Base-by-base conservation (phyloP, 2,797 vertebrate species). In the Muscicapa striata region DNA sequence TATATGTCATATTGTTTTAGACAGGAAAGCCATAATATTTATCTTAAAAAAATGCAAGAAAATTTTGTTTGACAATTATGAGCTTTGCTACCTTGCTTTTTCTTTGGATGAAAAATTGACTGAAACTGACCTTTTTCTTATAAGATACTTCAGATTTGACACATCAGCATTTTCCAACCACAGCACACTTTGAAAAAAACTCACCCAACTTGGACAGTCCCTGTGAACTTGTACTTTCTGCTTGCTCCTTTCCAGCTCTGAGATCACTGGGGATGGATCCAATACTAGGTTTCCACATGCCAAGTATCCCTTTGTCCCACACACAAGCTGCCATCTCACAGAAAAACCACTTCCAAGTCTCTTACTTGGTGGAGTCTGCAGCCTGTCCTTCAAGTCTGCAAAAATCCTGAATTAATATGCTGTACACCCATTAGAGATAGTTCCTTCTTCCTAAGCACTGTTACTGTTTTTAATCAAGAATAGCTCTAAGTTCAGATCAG, bases 111-210 rank as follows among this genome's bases (percentile, higher is more conserved):
- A 94, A 94, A 72, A 93, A 72, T 38, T 46, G n/a, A 63, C 78
- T 63, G 57, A 83, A 94, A 87, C 6, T 1, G 34, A 70, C 27
- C 20, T 57, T 77, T 82, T 89, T 48, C 90, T 89, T 80, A 30
- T 77, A 85, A 83, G 41, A 23, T 10, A 3, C 40, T 87, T 93
- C 87, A 85, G 34, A 87, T 85, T 83, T 74, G 57, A 89, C 61
- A 75, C 24, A 77, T 92, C 70, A 91, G 64, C 87, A 80, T 87
- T 96, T 96, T 93, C 87, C 93, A 91, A 74, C 89, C 87, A 87
- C 87, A 92, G 75, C 45, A 85, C 48, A 8, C 83, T 85, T 46
- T 2, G 29, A 82, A 91, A 87, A 87, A 83, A 75, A 15, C 40
- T 87, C 79, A 74, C 81, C 57, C 34, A 64, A 7, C 34, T 80